Conservation (phyloP, 2,888 invertebrate species). For the Lasioglossum marginatum region DNA sequence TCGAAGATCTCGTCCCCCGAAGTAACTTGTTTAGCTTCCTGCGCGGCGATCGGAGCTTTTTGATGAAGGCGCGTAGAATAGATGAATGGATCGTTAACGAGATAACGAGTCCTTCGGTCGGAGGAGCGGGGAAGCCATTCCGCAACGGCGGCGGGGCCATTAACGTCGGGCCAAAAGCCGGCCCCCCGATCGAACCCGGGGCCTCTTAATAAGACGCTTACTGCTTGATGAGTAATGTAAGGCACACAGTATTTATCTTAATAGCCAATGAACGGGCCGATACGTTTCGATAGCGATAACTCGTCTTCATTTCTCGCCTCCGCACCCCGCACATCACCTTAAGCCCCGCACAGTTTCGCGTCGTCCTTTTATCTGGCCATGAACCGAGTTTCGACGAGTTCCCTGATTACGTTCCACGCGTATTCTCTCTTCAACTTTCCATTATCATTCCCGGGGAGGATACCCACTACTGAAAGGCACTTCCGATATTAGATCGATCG, state of each 20-base stretch:
- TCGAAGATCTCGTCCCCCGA: background rate
- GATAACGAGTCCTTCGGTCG: constrained; percentile 63
- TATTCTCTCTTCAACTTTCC: background rate
- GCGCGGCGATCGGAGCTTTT: constrained; percentile 38
- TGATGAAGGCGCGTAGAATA: constrained; percentile 59
- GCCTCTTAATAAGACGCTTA: constrained; percentile 64
- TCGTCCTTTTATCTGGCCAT: constrained; percentile 12
- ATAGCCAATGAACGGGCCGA: constrained; percentile 41
- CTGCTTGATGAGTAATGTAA: constrained; percentile 56
- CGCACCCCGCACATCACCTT: background rate
- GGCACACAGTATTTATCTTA: constrained; percentile 49
- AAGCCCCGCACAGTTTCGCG: background rate
- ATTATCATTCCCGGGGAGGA: background rate
- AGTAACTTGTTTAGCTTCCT: background rate
- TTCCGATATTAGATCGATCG: constrained; percentile 4
- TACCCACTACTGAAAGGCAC: background rate
- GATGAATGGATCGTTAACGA: constrained; percentile 70
- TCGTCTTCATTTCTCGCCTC: background rate
- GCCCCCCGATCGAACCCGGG: constrained; percentile 14
- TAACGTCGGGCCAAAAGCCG: constrained; percentile 57
- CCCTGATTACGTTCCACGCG: background rate
- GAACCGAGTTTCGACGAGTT: background rate
- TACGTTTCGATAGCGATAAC: constrained; percentile 28
- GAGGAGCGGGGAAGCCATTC: constrained; percentile 55
- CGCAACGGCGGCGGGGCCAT: constrained; percentile 38